These are phyloP conservation scores for Sipha flava DNA, from an alignment of 1,140 invertebrate genomes.

Conservation along the genomic window DNA sequence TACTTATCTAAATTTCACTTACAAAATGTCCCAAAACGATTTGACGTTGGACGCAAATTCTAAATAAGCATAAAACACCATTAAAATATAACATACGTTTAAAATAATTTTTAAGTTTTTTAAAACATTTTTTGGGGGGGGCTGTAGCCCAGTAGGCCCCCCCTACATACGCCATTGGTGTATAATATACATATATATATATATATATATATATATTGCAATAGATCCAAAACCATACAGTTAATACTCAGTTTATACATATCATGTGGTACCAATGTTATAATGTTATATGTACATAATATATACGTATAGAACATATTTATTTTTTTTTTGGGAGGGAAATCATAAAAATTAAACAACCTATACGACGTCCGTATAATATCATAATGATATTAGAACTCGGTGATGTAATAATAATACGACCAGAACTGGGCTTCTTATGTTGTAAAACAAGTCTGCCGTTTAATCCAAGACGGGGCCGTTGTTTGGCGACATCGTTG, in stretches of 20 bases:
- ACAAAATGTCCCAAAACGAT: too few species aligned
- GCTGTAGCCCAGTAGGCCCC: too few species aligned
- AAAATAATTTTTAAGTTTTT: too few species aligned
- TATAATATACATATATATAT: background rate
- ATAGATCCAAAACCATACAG: too few species aligned
- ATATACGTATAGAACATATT: background rate
- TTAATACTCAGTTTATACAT: too few species aligned
- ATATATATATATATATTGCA: background rate
- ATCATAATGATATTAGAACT: conserved; percentile 27
- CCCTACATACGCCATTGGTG: too few species aligned
- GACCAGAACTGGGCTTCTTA: conserved; percentile 17
- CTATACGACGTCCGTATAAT: background rate
- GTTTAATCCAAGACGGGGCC: conserved; percentile 24
- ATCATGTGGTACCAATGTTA: too few species aligned
- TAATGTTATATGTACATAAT: background rate
- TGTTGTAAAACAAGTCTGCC: conserved; percentile 28
- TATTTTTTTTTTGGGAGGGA: background rate
- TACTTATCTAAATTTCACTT: too few species aligned
- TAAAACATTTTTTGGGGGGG: too few species aligned
- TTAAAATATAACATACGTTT: too few species aligned
- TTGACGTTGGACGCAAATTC: too few species aligned
- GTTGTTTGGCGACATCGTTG: background rate
- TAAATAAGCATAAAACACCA: too few species aligned
- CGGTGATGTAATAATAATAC: conserved; percentile 29
- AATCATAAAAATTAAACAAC: conserved; percentile 19